Conservation (phyloP, 2,113 vertebrate genomes). For the Misgurnus mizolepis region DNA sequence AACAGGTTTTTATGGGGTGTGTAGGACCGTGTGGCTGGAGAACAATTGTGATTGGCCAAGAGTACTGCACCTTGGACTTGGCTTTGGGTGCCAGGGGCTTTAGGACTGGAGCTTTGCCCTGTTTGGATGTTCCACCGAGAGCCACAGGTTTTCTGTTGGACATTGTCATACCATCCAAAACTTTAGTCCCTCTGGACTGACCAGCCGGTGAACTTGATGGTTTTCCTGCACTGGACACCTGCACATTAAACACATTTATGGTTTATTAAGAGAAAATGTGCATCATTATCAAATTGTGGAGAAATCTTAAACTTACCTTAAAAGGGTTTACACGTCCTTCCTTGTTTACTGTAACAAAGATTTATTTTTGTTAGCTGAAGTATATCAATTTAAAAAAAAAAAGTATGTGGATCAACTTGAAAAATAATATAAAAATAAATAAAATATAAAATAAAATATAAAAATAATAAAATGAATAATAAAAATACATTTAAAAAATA, state of each 20-base stretch:
- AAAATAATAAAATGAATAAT: too few species aligned
- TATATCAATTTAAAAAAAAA: too few species aligned
- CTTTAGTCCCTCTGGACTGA: conserved; percentile 70
- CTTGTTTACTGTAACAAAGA: conserved; percentile 67
- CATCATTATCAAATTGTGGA: too few species aligned
- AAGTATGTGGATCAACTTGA: too few species aligned
- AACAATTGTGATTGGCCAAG: not conserved
- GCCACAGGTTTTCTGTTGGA: conserved; percentile 73
- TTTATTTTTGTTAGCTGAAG: not conserved
- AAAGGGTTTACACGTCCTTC: conserved; percentile 89
- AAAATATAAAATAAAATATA: too few species aligned
- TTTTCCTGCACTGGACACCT: conserved; percentile 81
- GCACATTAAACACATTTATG: not conserved
- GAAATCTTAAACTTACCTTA: conserved; percentile 77
- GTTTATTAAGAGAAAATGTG: not conserved
- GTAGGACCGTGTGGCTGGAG: not conserved
- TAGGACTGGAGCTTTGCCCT: conserved; percentile 77
- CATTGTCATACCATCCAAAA: conserved; percentile 87
- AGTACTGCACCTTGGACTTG: conserved; percentile 81
- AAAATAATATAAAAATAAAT: too few species aligned
- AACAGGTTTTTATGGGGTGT: not conserved
- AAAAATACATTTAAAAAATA: too few species aligned
- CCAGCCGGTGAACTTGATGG: conserved; percentile 58
- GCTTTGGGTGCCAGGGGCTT: conserved; percentile 87
- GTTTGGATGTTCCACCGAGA: conserved; percentile 64